A percentile compares a stretch with the other conserved stretches of the same genome.
Conservation (phyloP, 1,140 invertebrate species). For the Anadara kagoshimensis region DNA sequence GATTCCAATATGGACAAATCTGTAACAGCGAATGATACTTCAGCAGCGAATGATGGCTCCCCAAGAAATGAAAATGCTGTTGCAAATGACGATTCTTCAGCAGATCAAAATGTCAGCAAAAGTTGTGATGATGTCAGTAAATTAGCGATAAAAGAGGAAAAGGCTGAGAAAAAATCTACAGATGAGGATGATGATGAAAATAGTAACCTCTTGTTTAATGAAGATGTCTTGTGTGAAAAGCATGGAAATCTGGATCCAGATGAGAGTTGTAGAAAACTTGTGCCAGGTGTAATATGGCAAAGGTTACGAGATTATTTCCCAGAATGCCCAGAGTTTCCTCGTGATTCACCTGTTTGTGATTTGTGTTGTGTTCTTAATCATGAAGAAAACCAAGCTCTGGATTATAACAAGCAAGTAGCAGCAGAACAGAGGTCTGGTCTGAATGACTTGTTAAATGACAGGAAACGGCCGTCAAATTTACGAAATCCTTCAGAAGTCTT, state of each 20-base stretch:
- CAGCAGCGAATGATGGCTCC: conserved; percentile 1
- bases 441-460: conserved; percentile 65
- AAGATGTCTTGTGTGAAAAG: conserved; percentile 76
- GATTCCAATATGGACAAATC: conserved; percentile 12
- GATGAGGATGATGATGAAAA: conserved; percentile 58
- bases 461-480: conserved; percentile 63
- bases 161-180: not conserved
- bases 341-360: conserved; percentile 69
- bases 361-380: conserved; percentile 66
- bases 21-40: conserved; percentile 9
- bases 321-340: conserved; percentile 73
- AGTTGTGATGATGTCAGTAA: not conserved
- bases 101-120: not conserved
- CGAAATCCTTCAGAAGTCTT: conserved; percentile 43
- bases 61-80: conserved; percentile 4
- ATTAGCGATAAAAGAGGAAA: not conserved
- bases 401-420: conserved; percentile 52
- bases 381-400: conserved; percentile 62
- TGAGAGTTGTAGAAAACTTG: conserved; percentile 70
- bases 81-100: conserved; percentile 3
- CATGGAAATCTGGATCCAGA: conserved; percentile 73
- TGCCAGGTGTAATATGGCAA: conserved; percentile 76
- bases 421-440: conserved; percentile 63
- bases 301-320: conserved; percentile 78
- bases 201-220: conserved; percentile 74